Percentiles rank a stretch among this genome's conserved stretches.
These are phyloP conservation scores for Chorisops tibialis DNA, from an alignment of 2,888 invertebrate species.

Conservation along the genomic window DNA sequence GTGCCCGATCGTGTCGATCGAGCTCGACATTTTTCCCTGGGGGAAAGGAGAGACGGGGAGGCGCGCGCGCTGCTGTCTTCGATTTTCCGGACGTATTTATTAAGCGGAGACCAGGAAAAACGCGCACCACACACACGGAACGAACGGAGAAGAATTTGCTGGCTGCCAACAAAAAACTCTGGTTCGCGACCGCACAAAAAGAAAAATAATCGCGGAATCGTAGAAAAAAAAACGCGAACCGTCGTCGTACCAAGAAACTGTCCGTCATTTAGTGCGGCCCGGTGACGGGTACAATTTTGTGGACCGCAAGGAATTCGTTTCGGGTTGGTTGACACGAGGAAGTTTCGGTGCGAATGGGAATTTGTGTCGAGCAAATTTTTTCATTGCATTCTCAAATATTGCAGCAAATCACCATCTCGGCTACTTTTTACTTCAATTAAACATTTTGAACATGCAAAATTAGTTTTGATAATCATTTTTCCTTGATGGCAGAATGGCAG, in stretches of 20 bases:
- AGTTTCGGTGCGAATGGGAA: background rate
- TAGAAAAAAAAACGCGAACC: constrained; percentile 18
- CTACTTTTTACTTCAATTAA: no score
- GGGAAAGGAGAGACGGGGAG: no score
- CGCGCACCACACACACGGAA: background rate
- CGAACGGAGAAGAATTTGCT: background rate
- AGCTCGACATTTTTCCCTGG: constrained; percentile 56
- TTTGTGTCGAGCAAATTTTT: background rate
- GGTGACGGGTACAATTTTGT: constrained; percentile 12
- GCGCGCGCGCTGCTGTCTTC: no score
- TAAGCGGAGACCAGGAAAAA: background rate
- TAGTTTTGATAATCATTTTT: no score
- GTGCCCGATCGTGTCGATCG: constrained; percentile 61
- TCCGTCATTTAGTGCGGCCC: constrained; percentile 31
- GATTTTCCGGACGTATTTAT: no score
- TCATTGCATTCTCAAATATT: background rate
- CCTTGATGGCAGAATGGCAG: no score
- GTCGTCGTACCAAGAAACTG: constrained; percentile 28
- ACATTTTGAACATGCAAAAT: no score
- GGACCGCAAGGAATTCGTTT: no score
- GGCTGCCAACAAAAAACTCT: constrained; percentile 30
- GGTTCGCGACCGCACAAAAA: constrained; percentile 24
- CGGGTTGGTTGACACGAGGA: background rate
- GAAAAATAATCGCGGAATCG: constrained; percentile 18
- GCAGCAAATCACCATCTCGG: no score